phyloP scores from a whole-genome alignment of 2,797 vertebrate species.

The Fistularia commersonii region DNA sequence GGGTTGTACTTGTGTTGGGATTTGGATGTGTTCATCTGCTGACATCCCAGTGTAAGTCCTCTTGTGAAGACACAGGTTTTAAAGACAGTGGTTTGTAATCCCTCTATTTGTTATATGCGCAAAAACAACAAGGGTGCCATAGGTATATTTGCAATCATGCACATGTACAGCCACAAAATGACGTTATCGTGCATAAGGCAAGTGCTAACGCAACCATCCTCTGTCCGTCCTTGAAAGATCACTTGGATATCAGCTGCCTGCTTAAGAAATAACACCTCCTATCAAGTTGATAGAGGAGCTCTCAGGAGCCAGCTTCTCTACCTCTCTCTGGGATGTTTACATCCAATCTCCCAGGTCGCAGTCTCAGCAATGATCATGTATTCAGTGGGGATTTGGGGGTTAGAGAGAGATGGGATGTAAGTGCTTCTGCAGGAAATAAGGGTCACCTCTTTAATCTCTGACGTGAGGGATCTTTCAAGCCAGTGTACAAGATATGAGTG shows the following conservation, averaged over 20 bases:
- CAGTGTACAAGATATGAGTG: slow-evolving; percentile 15
- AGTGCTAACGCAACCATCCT: slow-evolving; percentile 22
- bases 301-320: slow-evolving; percentile 22
- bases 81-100: slow-evolving; percentile 28
- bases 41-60: slow-evolving; percentile 26
- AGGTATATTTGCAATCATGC: slow-evolving; percentile 10
- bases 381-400: slow-evolving; percentile 58
- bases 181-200: slow-evolving; percentile 18
- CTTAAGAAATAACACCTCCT: slow-evolving; percentile 68
- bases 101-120: slow-evolving; percentile 25
- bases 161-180: slow-evolving; percentile 17
- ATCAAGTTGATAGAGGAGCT: slow-evolving; percentile 66
- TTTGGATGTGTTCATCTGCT: slow-evolving; percentile 38
- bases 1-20: slow-evolving; percentile 15
- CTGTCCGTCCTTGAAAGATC: slow-evolving; percentile 62
- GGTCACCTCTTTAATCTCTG: slow-evolving; percentile 69
- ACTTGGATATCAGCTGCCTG: slow-evolving; percentile 59
- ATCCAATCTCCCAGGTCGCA: slow-evolving; percentile 50
- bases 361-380: slow-evolving; percentile 59
- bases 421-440: slow-evolving; percentile 65
- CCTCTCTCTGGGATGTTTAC: slow-evolving; percentile 56
- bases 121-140: slow-evolving; percentile 11
- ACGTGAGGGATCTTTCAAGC: slow-evolving; percentile 35
- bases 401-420: slow-evolving; percentile 42
- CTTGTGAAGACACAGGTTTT: slow-evolving; percentile 30